Base-by-base conservation (phyloP, 2,888 invertebrate genomes). In the Dasypolia templi region DNA sequence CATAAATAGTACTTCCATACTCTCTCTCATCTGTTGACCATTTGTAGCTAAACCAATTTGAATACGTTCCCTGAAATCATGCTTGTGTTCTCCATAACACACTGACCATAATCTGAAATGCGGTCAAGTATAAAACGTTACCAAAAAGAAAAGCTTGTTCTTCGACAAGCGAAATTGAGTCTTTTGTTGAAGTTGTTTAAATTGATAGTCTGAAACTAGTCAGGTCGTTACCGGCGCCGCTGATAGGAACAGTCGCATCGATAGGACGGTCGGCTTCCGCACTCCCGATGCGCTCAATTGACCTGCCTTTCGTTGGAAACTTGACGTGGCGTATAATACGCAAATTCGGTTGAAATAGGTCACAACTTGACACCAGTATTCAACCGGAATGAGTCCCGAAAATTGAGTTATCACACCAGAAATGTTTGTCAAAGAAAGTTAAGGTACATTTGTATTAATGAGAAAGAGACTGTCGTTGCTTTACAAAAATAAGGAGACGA, bases 321-420 rank as follows among this genome's bases (percentile, higher is more conserved):
- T 84, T 84, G 86, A 79, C 83, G 75, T 86, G 67, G 73, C 83
- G 80, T 76, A 84, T 83, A 83, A 86, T 84, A 83, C 83, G 82
- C 78, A 85, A 75, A 80, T 75, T 76, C 77, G 61, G 80, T 87
- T 83, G 84, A 88, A 86, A 86, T 82, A 86, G 87, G 89, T 88
- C 87, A 82, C 78, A 79, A 81, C 82, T 74, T 85, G 87, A 87
- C 84, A 82, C 79, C 79, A 81, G 77, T 78, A 75, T 80, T 79
- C 83, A 82, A 71, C 79, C 58, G 83, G 80, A 84, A 85, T 79
- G 75, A 77, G 69, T 80, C 77, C 61, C 68, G 83, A 79, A 85
- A 88, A 88, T 88, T 85, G 82, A 83, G 84, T 86, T 88, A 81
- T 86, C 77, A 86, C 72, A 82, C 74, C 61, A 65, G 68, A 74